phyloP scores from a whole-genome alignment of 2,888 invertebrate species.

The Napeogenes inachia region DNA sequence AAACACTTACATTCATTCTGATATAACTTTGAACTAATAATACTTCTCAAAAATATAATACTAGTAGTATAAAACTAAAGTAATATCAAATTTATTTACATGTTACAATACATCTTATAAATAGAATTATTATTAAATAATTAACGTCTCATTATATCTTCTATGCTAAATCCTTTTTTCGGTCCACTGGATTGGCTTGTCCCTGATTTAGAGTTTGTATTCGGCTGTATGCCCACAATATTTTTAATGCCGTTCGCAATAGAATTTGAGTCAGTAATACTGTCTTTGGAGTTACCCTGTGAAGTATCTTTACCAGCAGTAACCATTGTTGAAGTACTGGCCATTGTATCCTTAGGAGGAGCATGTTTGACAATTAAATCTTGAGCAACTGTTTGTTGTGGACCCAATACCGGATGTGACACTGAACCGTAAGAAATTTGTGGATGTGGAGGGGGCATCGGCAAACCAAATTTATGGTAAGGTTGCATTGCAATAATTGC shows the following conservation, averaged over 20 bases:
- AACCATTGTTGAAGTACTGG: conserved; percentile 61
- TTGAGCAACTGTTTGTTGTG: conserved; percentile 73
- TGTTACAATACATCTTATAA: conserved; percentile 34
- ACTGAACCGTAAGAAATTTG: conserved; percentile 65
- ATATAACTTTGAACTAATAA: conserved; percentile 63
- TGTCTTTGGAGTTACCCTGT: conserved; percentile 45
- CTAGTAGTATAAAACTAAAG: conserved; percentile 20
- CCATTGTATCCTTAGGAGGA: conserved; percentile 65
- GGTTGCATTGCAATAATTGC: conserved; percentile 67
- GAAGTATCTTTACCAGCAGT: conserved; percentile 55
- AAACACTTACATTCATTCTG: conserved; percentile 55
- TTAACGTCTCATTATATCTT: conserved; percentile 93
- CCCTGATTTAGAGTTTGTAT: conserved; percentile 68
- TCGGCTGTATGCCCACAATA: conserved; percentile 72
- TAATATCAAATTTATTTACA: conserved; percentile 25
- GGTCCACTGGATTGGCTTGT: conserved; percentile 79
- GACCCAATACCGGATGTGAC: conserved; percentile 60
- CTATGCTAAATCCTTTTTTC: conserved; percentile 92
- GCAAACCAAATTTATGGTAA: conserved; percentile 70
- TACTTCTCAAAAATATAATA: conserved; percentile 33
- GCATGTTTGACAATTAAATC: conserved; percentile 75
- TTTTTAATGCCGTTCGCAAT: conserved; percentile 73
- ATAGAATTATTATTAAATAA: conserved; percentile 28
- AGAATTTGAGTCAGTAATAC: conserved; percentile 55
- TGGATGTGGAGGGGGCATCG: conserved; percentile 67